Conservation (phyloP, 2,888 invertebrate genomes). For the Lithophane semibrunnea region DNA sequence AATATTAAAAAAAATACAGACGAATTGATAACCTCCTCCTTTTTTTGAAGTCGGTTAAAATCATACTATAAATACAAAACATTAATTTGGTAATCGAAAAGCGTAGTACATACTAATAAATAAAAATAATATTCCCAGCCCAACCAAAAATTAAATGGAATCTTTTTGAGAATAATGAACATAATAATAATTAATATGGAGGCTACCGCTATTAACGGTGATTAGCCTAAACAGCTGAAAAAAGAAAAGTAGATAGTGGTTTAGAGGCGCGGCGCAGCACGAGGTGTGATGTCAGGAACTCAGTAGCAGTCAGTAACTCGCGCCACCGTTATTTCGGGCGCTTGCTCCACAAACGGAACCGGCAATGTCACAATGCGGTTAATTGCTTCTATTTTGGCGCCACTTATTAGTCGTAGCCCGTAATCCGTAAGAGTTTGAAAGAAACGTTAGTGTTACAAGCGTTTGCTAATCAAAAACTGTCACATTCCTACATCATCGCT, state of each 20-base stretch:
- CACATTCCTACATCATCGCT: neutral
- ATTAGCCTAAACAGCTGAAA: neutral
- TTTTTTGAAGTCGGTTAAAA: no score
- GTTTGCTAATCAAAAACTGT: neutral
- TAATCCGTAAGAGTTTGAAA: neutral
- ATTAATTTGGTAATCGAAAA: no score
- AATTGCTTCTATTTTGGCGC: slow-evolving; percentile 71
- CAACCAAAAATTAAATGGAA: no score
- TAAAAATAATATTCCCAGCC: no score
- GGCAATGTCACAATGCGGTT: slow-evolving; percentile 72
- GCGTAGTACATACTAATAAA: no score
- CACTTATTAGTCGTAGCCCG: slow-evolving; percentile 36
- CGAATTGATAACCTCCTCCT: no score
- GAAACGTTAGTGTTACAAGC: neutral
- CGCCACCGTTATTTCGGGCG: slow-evolving; percentile 58
- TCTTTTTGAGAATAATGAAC: no score
- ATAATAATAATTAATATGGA: neutral
- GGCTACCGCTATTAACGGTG: neutral
- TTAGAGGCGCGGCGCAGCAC: neutral
- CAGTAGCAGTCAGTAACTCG: slow-evolving; percentile 9
- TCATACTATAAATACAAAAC: no score
- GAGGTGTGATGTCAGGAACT: slow-evolving; percentile 11
- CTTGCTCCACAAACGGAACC: slow-evolving; percentile 61
- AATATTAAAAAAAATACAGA: no score
- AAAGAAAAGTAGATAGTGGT: neutral